A percentile compares a stretch with the other conserved stretches of the same genome.
Conservation (phyloP, 2,888 invertebrate genomes). For the Aromia moschata region DNA sequence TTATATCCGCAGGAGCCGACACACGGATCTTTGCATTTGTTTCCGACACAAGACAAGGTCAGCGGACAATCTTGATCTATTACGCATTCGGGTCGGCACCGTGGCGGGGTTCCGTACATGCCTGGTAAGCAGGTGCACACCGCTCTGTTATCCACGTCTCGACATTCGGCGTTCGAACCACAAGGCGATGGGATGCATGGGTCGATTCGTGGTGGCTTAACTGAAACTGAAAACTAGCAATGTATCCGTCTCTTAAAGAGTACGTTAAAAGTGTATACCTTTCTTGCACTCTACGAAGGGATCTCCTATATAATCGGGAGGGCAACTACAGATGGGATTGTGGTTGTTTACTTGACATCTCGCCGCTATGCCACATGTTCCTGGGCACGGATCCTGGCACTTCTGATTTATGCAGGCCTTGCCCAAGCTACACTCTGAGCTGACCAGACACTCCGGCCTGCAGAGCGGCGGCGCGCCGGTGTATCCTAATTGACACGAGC, state of each 20-base stretch:
- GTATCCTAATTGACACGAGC: constrained; percentile 70
- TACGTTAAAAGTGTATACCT: no score
- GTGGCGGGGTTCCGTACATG: constrained; percentile 81
- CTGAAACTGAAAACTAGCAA: constrained; percentile 30
- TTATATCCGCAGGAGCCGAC: constrained; percentile 80
- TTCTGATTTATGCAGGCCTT: constrained; percentile 72
- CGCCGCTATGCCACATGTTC: constrained; percentile 69
- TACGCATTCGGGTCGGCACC: constrained; percentile 80
- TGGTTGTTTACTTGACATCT: constrained; percentile 70
- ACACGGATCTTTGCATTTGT: constrained; percentile 81
- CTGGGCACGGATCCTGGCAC: constrained; percentile 72
- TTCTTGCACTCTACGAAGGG: constrained; percentile 68
- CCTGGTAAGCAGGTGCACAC: constrained; percentile 79
- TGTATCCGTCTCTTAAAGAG: no score
- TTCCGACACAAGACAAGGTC: constrained; percentile 75
- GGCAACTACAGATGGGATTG: constrained; percentile 73
- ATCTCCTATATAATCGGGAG: constrained; percentile 68
- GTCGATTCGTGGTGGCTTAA: constrained; percentile 61
- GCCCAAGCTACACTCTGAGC: constrained; percentile 69
- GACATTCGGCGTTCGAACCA: constrained; percentile 75
- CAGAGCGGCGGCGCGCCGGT: constrained; percentile 70
- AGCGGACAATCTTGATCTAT: constrained; percentile 83
- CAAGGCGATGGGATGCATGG: constrained; percentile 81
- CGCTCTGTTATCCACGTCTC: constrained; percentile 70
- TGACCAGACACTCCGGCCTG: constrained; percentile 70